Base-by-base conservation (phyloP, 2,113 vertebrate genomes). In the Prolemur simus region DNA sequence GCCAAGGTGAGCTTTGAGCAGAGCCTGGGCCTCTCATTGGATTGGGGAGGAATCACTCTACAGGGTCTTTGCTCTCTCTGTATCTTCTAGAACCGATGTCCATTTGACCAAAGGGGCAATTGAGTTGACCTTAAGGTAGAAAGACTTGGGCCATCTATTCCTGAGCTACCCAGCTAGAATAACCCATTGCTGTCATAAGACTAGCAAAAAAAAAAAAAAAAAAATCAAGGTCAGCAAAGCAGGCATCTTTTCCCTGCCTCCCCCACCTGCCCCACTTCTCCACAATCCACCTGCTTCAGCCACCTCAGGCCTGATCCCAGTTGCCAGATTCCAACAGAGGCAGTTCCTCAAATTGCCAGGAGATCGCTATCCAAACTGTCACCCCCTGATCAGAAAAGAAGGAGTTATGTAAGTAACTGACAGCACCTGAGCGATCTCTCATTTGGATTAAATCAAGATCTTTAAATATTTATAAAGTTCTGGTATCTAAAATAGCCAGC, bases 401-500 rank as follows among this genome's bases (percentile, higher is more conserved):
- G 93, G 95, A 96, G 93, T 92, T 96, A 95, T 73, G 69, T 87
- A 89, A 96, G 71, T 94, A 93, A 87, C 88, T 18, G 64, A 94
- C 63, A 92, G 76, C 54, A 96, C 96, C 97, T 97, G 94, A 97
- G 77, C 68, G 47, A 96, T 87, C 92, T 96, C 97, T 98, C 96
- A 97, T 98, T 98, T 97, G 97, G 92, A 96, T 97, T 96, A 97
- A 97, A 96, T 98, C 97, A 96, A 96, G 89, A 47, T 94, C 47
- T 74, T 98, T 97, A 97, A 98, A 97, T 98, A 98, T 98, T 98
- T 98, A 98, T 97, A 96, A 96, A 98, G 95, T 94, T 96, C 91
- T 93, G 93, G 71, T 98, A 91, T 96, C 94, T 83, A 96, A 98
- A 94, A 97, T 42, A 98, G 84, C 74, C 60, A 73, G 77, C 68